Percentiles rank a stretch among this genome's conserved stretches.
Evolutionary conservation across 2,113 vertebrate genomes (phyloP).

Genomic region (Thunnus maccoyii): DNA sequence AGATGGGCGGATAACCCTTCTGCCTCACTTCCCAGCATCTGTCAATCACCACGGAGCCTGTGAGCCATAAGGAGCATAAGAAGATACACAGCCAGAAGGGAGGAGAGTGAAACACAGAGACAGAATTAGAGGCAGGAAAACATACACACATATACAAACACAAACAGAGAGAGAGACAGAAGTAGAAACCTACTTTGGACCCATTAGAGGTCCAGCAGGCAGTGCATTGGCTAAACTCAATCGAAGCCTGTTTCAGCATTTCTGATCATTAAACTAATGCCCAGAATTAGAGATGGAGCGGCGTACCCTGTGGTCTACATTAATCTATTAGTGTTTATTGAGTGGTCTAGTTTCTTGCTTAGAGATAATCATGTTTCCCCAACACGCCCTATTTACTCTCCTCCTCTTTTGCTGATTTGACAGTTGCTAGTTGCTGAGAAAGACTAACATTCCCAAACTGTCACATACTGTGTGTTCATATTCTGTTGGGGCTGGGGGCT

Average conservation of each 20-base stretch:
- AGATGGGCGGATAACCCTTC: constrained; percentile 76
- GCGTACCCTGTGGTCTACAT: constrained; percentile 62
- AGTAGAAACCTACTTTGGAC: constrained; percentile 33
- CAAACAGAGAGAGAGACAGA: background rate
- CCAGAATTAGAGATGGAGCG: constrained; percentile 67
- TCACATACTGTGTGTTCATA: constrained; percentile 22
- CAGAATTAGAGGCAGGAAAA: constrained; percentile 27
- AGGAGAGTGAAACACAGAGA: constrained; percentile 43
- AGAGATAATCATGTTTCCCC: constrained; percentile 76
- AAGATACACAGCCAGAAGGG: constrained; percentile 43
- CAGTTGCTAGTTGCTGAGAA: constrained; percentile 64
- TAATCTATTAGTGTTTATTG: constrained; percentile 77
- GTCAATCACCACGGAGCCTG: constrained; percentile 67
- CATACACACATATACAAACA: constrained; percentile 25
- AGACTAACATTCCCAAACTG: constrained; percentile 50
- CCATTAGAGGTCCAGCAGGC: constrained; percentile 49
- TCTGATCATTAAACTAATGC: constrained; percentile 79
- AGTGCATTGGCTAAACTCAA: constrained; percentile 49
- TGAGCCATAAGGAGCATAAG: constrained; percentile 41
- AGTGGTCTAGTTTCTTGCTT: constrained; percentile 70
- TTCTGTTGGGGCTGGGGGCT: constrained; percentile 6
- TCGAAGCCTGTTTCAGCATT: constrained; percentile 73
- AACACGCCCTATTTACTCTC: constrained; percentile 55
- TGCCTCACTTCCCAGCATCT: constrained; percentile 55
- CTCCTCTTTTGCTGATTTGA: constrained; percentile 70